phyloP scores from a whole-genome alignment of 64 coral and sea anemone genomes.

The Catalaphyllia jardinei region DNA sequence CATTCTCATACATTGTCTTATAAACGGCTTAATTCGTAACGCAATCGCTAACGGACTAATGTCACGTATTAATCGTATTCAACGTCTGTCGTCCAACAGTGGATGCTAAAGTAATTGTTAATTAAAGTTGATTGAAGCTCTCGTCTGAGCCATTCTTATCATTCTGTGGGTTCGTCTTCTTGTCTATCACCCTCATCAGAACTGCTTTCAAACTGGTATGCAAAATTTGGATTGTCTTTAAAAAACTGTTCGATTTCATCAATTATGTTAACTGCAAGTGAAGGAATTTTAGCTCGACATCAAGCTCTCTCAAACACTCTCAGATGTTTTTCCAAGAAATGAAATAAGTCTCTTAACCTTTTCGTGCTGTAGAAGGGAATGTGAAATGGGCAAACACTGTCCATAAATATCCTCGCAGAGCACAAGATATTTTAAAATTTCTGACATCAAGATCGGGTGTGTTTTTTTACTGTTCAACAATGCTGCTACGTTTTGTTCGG shows the following conservation, averaged over 20 bases:
- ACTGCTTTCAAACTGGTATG: conserved; percentile 18
- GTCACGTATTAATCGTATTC: no score
- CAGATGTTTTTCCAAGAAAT: conserved; percentile 31
- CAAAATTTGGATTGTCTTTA: conserved; percentile 35
- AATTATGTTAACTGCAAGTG: conserved; percentile 57
- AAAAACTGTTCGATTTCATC: conserved; percentile 53
- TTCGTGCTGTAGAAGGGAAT: conserved; percentile 46
- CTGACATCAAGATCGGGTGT: conserved; percentile 56
- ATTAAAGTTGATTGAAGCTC: no score
- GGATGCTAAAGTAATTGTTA: no score
- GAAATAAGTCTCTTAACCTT: conserved; percentile 17
- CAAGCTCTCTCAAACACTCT: conserved; percentile 42
- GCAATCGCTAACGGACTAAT: no score
- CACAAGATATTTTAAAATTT: conserved; percentile 60
- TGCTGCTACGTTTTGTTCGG: conserved; percentile 9
- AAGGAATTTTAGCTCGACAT: conserved; percentile 61
- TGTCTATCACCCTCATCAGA: conserved; percentile 11
- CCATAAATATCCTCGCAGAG: conserved; percentile 31
- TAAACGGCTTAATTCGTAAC: no score
- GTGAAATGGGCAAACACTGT: conserved; percentile 22
- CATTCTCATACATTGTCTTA: no score
- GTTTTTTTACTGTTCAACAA: conserved; percentile 44
- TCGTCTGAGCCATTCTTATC: no score
- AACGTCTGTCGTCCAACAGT: no score
- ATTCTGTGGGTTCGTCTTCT: no score